Percentiles rank a stretch among this genome's conserved stretches.
These are phyloP conservation scores for Antheraea mylitta DNA, from an alignment of 1,140 invertebrate genomes.

Conservation along the genomic window DNA sequence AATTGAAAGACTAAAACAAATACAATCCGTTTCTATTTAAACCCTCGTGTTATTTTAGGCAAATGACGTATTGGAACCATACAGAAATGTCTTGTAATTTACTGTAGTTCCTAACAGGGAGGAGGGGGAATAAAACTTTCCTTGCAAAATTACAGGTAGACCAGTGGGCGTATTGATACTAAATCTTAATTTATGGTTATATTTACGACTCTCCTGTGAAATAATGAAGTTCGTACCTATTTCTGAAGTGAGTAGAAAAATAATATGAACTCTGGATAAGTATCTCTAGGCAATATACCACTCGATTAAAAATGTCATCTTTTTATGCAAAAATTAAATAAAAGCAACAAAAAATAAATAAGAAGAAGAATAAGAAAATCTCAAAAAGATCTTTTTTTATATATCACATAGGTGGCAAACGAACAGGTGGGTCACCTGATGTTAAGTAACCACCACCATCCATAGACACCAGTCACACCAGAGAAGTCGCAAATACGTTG, in stretches of 20 bases:
- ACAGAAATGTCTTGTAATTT: neutral
- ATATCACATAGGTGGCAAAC: too few relatives aligned
- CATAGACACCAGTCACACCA: too few relatives aligned
- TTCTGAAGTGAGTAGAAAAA: neutral
- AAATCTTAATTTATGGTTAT: slow-evolving; percentile 5
- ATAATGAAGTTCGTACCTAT: neutral
- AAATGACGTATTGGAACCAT: neutral
- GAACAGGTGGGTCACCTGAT: too few relatives aligned
- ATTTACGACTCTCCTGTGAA: neutral
- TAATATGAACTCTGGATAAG: neutral
- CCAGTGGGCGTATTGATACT: neutral
- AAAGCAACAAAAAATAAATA: too few relatives aligned
- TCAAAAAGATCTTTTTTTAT: too few relatives aligned
- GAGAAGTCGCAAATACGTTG: too few relatives aligned
- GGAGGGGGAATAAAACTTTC: neutral
- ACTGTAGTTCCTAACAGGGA: neutral
- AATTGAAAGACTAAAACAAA: too few relatives aligned
- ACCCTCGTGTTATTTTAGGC: neutral
- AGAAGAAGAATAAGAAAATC: too few relatives aligned
- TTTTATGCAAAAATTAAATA: too few relatives aligned
- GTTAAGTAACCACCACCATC: too few relatives aligned
- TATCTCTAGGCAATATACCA: neutral
- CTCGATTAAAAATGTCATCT: too few relatives aligned
- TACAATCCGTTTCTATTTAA: neutral
- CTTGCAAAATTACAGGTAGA: neutral